Percentiles rank a stretch among this genome's conserved stretches.
These are phyloP conservation scores for Lasioglossum pauxillum DNA, from an alignment of 2,888 invertebrate genomes.

Conservation along the genomic window DNA sequence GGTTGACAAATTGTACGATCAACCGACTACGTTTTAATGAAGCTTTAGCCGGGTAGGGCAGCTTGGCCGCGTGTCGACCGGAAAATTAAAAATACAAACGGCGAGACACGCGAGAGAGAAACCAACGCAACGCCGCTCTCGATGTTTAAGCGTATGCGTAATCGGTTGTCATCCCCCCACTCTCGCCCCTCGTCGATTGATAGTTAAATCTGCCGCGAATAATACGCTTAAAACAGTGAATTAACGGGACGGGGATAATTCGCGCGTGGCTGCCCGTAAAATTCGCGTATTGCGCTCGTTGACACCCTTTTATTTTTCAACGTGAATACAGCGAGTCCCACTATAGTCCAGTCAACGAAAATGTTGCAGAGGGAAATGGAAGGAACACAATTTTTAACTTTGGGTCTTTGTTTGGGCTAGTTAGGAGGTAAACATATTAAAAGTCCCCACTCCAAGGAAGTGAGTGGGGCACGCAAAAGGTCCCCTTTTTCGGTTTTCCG, in stretches of 20 bases:
- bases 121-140: not conserved
- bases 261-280: constrained; percentile 13
- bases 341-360: no score
- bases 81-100: constrained; percentile 28
- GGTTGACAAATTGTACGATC: constrained; percentile 58
- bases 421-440: no score
- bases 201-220: constrained; percentile 20
- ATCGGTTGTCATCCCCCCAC: not conserved
- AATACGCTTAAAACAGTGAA: constrained; percentile 26
- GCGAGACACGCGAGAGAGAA: not conserved
- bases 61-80: constrained; percentile 20
- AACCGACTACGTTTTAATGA: constrained; percentile 56
- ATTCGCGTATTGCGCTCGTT: not conserved
- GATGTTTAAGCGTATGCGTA: constrained; percentile 6
- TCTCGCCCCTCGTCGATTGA: not conserved
- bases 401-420: no score
- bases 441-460: no score
- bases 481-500: no score
- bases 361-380: no score
- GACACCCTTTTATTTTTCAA: constrained; percentile 9
- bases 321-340: not conserved
- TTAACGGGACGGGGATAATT: constrained; percentile 17
- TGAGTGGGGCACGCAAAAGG: no score
- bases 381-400: no score
- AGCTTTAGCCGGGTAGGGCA: constrained; percentile 32